phyloP scores from a whole-genome alignment of 2,113 vertebrate species.

The Lepus europaeus region DNA sequence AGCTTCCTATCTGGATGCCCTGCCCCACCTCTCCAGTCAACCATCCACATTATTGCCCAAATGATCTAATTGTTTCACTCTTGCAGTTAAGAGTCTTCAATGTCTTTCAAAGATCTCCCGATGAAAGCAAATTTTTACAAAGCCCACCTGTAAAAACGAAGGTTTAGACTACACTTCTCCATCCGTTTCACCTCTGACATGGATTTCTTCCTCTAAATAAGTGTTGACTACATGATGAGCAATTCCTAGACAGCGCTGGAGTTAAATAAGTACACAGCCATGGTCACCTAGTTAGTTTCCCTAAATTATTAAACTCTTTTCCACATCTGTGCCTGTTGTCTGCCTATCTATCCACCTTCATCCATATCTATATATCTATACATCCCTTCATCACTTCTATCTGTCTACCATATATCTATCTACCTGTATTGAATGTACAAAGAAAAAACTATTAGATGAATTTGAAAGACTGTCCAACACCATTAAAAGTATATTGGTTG shows the following conservation, averaged over 20 bases:
- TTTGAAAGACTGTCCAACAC: constrained; percentile 2
- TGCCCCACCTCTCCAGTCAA: neutral
- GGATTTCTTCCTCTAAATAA: neutral
- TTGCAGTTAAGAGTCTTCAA: neutral
- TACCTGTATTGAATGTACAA: neutral
- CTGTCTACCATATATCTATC: neutral
- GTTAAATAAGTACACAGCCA: constrained; percentile 43
- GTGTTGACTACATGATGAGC: neutral
- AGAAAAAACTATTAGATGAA: neutral
- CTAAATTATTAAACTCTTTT: constrained; percentile 11
- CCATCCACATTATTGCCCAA: neutral
- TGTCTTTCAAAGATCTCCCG: neutral
- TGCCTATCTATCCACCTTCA: neutral
- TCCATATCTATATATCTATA: too few relatives aligned
- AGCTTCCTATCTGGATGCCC: neutral
- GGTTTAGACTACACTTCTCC: neutral
- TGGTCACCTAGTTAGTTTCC: constrained; percentile 12
- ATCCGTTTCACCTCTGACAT: neutral
- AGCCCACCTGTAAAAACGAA: neutral
- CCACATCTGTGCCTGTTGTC: neutral
- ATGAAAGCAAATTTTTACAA: constrained; percentile 3
- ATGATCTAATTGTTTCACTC: neutral
- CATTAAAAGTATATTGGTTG: neutral
- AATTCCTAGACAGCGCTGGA: constrained; percentile 1
- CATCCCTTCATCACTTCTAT: neutral